Percentiles rank a stretch among this genome's conserved stretches.
These are phyloP conservation scores for Phodopus roborovskii DNA, from an alignment of 2,113 vertebrate genomes.

Conservation along the genomic window DNA sequence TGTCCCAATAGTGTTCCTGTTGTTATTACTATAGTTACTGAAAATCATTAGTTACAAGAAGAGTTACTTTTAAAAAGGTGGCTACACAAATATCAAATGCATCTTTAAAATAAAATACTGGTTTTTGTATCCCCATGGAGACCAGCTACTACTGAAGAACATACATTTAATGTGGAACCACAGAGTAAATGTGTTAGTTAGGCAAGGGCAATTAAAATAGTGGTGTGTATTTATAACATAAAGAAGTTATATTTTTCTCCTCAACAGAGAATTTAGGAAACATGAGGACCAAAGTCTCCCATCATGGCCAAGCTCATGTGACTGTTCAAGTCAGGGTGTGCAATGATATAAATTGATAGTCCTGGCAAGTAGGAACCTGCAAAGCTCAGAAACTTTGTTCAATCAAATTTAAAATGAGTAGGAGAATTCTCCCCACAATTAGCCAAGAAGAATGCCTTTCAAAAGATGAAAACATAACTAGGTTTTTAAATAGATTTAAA, in stretches of 20 bases:
- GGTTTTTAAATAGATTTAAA: background rate
- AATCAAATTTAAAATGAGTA: background rate
- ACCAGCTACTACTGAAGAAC: constrained; percentile 56
- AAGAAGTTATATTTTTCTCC: constrained; percentile 52
- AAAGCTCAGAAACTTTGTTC: background rate
- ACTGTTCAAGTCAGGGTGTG: constrained; percentile 24
- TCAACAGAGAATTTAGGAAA: constrained; percentile 43
- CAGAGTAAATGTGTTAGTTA: constrained; percentile 56
- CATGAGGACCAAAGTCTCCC: background rate
- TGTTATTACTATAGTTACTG: constrained; percentile 63
- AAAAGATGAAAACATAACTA: background rate
- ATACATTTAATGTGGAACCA: constrained; percentile 42
- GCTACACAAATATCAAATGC: constrained; percentile 43
- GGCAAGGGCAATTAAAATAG: constrained; percentile 57
- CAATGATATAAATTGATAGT: background rate
- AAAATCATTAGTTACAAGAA: constrained; percentile 39
- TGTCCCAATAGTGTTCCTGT: constrained; percentile 10
- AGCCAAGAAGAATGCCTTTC: background rate
- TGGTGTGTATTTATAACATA: constrained; percentile 60
- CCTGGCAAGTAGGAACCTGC: background rate
- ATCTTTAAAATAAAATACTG: constrained; percentile 41
- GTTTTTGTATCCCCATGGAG: constrained; percentile 53
- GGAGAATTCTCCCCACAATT: background rate
- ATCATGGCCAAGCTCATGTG: background rate
- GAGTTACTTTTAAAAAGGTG: constrained; percentile 47